phyloP scores from a whole-genome alignment of 2,888 invertebrate species.

The Acronicta alni region DNA sequence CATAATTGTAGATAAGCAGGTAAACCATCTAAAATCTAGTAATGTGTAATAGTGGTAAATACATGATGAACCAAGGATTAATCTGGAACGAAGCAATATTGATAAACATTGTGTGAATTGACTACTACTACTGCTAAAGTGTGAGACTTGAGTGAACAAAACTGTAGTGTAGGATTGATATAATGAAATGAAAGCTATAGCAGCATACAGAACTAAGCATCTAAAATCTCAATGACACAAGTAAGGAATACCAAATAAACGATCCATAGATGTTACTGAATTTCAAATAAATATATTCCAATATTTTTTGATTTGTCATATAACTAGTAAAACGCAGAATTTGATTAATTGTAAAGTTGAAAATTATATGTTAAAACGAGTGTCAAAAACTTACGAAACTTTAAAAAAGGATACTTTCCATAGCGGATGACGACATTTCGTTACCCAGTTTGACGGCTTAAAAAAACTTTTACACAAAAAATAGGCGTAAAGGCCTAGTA shows the following conservation, averaged over 20 bases:
- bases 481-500: conserved; percentile 56
- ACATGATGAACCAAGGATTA: no score
- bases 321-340: conserved; percentile 4
- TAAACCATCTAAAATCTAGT: no score
- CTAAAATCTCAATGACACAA: conserved; percentile 25
- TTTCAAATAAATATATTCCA: neutral
- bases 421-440: conserved; percentile 96
- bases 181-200: neutral
- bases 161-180: neutral
- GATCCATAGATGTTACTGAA: conserved; percentile 35
- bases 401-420: conserved; percentile 96
- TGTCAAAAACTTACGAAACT: conserved; percentile 41
- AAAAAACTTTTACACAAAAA: conserved; percentile 65
- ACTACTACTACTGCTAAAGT: no score
- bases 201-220: neutral
- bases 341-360: conserved; percentile 14
- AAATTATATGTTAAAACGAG: conserved; percentile 26
- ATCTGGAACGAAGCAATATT: no score
- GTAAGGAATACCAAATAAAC: conserved; percentile 35
- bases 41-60: no score
- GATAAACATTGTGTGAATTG: no score
- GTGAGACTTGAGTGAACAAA: no score
- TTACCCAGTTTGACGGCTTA: conserved; percentile 92
- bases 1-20: no score
- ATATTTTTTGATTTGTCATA: neutral